These are phyloP conservation scores for Pygoscelis antarcticus DNA, from an alignment of 2,113 vertebrate genomes.

Conservation along the genomic window DNA sequence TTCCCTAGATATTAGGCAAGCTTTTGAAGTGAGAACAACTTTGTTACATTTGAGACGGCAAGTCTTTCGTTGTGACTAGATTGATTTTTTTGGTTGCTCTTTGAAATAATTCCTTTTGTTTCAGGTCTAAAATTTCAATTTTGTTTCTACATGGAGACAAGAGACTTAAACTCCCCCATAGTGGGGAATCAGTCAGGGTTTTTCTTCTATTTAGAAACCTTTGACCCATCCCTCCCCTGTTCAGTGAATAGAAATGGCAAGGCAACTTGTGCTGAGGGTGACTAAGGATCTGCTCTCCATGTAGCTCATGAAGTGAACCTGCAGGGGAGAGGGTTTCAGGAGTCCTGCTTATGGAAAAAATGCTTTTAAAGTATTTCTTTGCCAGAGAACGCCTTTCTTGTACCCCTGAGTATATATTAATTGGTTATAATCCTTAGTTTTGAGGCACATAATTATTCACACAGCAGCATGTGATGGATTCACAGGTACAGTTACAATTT, in stretches of 20 bases:
- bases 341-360: not conserved
- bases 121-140: slow-evolving; percentile 7
- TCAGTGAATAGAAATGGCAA: not conserved
- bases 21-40: not conserved
- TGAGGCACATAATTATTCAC: slow-evolving; percentile 4
- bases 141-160: not conserved
- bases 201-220: slow-evolving; percentile 20
- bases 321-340: not conserved
- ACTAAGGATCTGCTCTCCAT: not conserved
- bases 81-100: not conserved
- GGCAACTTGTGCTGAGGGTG: not conserved
- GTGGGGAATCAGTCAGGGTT: not conserved
- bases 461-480: not conserved
- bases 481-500: not conserved
- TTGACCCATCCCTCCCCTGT: not conserved
- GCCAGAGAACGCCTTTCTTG: not conserved
- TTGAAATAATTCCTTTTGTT: slow-evolving; percentile 26
- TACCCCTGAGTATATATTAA: slow-evolving; percentile 19
- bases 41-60: not conserved
- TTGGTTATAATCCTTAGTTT: slow-evolving; percentile 27
- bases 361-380: slow-evolving; percentile 19
- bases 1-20: not conserved
- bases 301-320: slow-evolving; percentile 5
- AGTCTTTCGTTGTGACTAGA: not conserved
- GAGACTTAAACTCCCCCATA: not conserved